Evolutionary conservation across 2,888 invertebrate genomes (phyloP), one percentile per base, ranked within the genome.

Genomic region (Parochlus steinenii): DNA sequence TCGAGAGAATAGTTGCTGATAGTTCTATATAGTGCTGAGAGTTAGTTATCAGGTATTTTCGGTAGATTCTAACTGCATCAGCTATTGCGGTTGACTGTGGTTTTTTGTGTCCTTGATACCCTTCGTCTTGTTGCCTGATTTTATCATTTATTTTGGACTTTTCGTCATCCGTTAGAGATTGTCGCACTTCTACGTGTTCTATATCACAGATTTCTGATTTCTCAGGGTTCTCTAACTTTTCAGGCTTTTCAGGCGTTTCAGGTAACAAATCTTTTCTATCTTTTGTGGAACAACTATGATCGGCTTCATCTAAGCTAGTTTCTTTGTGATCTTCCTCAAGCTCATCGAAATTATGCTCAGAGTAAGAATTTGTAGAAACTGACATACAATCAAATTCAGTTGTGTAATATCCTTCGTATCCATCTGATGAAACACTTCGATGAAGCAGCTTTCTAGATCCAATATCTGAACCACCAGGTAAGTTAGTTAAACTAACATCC

Each of bases 31-130:
- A 50, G 7, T 51, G 50, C 5, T 45, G 47, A 2, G 58, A 52
- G 42, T 49, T 48, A 1, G 46, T 46, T 40, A 52, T 56, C 39
- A 58, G 48, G 48, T 59, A 59, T 41, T 57, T 58, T 40, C 55
- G 51, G 43, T 58, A 59, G 22, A 59, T 58, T 23, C 53, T 45
- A 39, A 59, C 51, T 2, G 58, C 57, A 50, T 59, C 58, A 3
- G 51, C 53, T 4, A 55, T 34, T 12, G 42, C 30, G 10, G 40
- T 29, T n/a, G 34, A 27, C n/a, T 39, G 26, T 18, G 36, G 16
- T 31, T 22, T 31, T 17, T 31, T 16, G 26, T 24, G 19, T 33
- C 18, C 10, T 7, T 17, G 45, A 4, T 30, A 15, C 20, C 36
- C 33, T 27, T 18, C 42, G 42, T 29, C 40, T 29, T 35, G 41